Conservation (phyloP, 2,888 invertebrate species). For the Drosophila pseudotalamancana region DNA sequence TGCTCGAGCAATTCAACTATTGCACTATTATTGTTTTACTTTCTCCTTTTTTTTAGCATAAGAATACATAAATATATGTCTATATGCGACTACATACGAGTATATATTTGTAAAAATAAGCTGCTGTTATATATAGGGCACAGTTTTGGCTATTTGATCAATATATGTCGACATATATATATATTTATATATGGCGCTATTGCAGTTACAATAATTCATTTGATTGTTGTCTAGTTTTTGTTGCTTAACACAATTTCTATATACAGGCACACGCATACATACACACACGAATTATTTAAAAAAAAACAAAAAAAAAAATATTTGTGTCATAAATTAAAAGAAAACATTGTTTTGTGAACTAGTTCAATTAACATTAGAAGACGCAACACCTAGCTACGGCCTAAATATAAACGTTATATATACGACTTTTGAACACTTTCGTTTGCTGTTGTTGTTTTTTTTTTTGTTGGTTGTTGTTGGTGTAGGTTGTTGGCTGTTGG, state of each 20-base stretch:
- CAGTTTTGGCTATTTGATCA: neutral
- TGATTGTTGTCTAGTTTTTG: slow-evolving; percentile 27
- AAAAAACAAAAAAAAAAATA: slow-evolving; percentile 1
- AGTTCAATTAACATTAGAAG: slow-evolving; percentile 26
- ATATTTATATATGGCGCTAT: slow-evolving; percentile 31
- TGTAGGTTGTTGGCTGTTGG: slow-evolving; percentile 2
- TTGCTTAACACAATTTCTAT: slow-evolving; percentile 31
- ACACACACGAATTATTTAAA: slow-evolving; percentile 3
- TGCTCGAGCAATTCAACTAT: slow-evolving; percentile 49
- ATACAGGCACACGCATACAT: slow-evolving; percentile 14
- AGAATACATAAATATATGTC: slow-evolving; percentile 2
- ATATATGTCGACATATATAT: neutral
- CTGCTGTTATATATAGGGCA: slow-evolving; percentile 10
- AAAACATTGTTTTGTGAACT: slow-evolving; percentile 38
- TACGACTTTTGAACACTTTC: slow-evolving; percentile 73
- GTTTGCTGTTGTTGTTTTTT: slow-evolving; percentile 45
- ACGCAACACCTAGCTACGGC: slow-evolving; percentile 39
- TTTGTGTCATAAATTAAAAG: slow-evolving; percentile 24
- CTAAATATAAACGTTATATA: slow-evolving; percentile 41
- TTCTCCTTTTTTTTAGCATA: slow-evolving; percentile 27
- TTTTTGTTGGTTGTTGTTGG: slow-evolving; percentile 5
- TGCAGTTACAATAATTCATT: slow-evolving; percentile 27
- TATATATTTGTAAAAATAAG: slow-evolving; percentile 10
- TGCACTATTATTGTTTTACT: slow-evolving; percentile 56
- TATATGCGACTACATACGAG: neutral